Base-by-base conservation (phyloP, 2,888 invertebrate genomes). In the Psococerastis gibbosa region DNA sequence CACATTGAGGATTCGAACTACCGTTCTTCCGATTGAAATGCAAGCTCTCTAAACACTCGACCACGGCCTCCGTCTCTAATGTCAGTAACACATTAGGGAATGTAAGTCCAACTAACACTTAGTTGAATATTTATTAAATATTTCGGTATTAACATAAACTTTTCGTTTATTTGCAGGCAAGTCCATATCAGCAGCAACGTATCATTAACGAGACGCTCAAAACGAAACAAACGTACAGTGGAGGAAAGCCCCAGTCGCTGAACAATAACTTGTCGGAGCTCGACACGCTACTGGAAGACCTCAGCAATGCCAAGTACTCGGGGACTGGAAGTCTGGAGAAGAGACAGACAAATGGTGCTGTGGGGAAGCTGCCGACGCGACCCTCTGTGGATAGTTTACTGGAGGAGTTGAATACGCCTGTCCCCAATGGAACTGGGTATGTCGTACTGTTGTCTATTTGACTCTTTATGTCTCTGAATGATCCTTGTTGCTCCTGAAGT, bases 301-400 rank as follows among this genome's bases (percentile, higher is more conserved):
- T 95, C 52, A 91, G 89, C 66, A 81, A 78, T 58, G 80, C 81
- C 1, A 69, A 18, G 43, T 5, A 35, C 22, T 34, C 11, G 15
- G 32, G 15, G 35, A 32, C 6, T 38, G 38, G 44, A 35, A 11
- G 32, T 41, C 9, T 31, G 4, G 15, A 35, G 18, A 34, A 15
- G 15, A 34, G 18, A 34, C 9, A 9, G 9, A 15, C 13, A 9
- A 17, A 17, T 33, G 22, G 22, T 31, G 43, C 35, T 35, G 6
- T 43, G 34, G 22, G 35, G 9, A 34, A 6, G 35, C 13, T 34
- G 8, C 35, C 35, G 9, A 34, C 35, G 6, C 67, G 88, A 46
- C 85, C 87, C 9, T 77, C 84, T 1, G 87, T 92, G 43, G 91
- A 92, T 64, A 84, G 83, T 49, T 70, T 92, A 38, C 67, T 92